Conservation (phyloP, 1,140 invertebrate species). For the Hypothenemus hampei region DNA sequence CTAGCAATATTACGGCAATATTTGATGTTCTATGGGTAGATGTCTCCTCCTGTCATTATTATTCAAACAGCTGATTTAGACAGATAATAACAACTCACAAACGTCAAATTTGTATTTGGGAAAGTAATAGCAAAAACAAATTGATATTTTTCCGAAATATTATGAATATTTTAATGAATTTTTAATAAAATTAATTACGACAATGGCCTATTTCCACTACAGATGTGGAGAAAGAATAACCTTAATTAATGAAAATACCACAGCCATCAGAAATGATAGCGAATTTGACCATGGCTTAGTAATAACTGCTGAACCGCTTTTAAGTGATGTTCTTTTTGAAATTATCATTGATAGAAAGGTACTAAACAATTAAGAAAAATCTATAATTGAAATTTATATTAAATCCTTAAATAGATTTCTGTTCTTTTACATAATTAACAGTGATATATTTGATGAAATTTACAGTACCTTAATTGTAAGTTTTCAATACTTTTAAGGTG, state of each 20-base stretch:
- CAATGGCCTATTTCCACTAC: slow-evolving; percentile 65
- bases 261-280: slow-evolving; percentile 70
- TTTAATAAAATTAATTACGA: no score
- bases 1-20: no score
- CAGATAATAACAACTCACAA: no score
- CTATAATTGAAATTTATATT: no score
- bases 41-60: no score
- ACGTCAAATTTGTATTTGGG: no score
- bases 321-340: slow-evolving; percentile 83
- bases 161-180: not conserved
- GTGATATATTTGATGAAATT: not conserved
- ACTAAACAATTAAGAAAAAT: slow-evolving; percentile 6
- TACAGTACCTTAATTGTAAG: not conserved
- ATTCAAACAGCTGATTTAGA: no score
- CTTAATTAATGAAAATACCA: slow-evolving; percentile 74
- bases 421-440: not conserved
- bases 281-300: slow-evolving; percentile 82
- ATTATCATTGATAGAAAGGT: slow-evolving; percentile 74
- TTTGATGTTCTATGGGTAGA: no score
- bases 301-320: slow-evolving; percentile 75
- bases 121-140: no score
- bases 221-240: slow-evolving; percentile 75
- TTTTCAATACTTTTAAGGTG: slow-evolving; percentile 49
- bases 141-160: no score
- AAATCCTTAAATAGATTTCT: no score